A percentile compares a stretch with the other conserved stretches of the same genome.
These are phyloP conservation scores for Drosophila nigricruria DNA, from an alignment of 2,888 invertebrate species.

Conservation along the genomic window DNA sequence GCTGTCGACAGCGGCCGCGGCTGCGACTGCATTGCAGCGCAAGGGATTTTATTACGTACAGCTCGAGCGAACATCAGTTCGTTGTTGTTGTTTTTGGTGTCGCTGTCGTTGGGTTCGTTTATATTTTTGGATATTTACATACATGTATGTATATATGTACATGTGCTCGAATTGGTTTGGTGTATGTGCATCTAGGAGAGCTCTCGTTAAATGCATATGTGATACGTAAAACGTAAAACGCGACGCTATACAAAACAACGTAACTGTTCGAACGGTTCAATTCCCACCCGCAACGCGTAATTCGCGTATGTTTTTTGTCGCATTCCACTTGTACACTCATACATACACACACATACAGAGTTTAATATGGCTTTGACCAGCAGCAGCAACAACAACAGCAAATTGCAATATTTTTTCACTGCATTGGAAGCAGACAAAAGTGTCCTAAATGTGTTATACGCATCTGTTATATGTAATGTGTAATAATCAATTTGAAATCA, in stretches of 20 bases:
- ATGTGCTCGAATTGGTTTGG: slow-evolving; percentile 20
- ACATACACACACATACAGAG: slow-evolving; percentile 4
- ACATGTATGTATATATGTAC: slow-evolving; percentile 29
- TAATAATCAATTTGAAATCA: slow-evolving; percentile 29
- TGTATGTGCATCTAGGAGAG: slow-evolving; percentile 51
- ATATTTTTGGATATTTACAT: slow-evolving; percentile 76
- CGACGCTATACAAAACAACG: slow-evolving; percentile 56
- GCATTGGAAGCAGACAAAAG: slow-evolving; percentile 27
- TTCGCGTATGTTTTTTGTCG: slow-evolving; percentile 23
- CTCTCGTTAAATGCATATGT: slow-evolving; percentile 51
- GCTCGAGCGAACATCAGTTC: slow-evolving; percentile 38
- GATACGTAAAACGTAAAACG: slow-evolving; percentile 46
- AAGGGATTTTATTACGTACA: slow-evolving; percentile 79
- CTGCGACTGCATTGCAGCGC: slow-evolving; percentile 69
- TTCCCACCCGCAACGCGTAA: slow-evolving; percentile 49
- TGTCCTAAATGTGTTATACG: slow-evolving; percentile 25
- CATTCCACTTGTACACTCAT: slow-evolving; percentile 25
- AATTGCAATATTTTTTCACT: slow-evolving; percentile 18
- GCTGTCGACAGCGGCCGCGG: slow-evolving; percentile 40
- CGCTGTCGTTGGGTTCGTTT: slow-evolving; percentile 67
- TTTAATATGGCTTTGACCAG: slow-evolving; percentile 13
- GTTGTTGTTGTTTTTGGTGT: slow-evolving; percentile 23
- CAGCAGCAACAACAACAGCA: slow-evolving; percentile 40
- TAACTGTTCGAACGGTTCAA: slow-evolving; percentile 43
- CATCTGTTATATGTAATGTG: slow-evolving; percentile 18